Evolutionary conservation across 2,888 invertebrate species (phyloP), one percentile per base, ranked within the genome.

Genomic region (Phortica okadai): DNA sequence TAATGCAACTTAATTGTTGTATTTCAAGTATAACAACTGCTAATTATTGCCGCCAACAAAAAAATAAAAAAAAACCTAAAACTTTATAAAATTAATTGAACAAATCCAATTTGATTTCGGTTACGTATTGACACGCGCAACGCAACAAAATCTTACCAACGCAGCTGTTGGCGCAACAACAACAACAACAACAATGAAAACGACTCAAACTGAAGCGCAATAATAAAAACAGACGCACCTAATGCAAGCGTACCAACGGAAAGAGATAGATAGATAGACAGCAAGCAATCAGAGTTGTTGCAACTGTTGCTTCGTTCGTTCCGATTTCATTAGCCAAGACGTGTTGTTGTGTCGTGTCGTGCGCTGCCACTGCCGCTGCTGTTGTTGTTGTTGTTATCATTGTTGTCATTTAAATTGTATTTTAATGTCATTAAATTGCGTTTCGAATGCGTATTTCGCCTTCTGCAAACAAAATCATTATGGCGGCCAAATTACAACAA

Each of bases 21-120:
- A 59, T 73, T 73, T 59, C 73, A 73, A 73, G 73, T 73, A 33
- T 42, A 73, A 73, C 73, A 41, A 59, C 73, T 59, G 41, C 73
- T 73, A 73, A 73, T 73, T 73, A 73, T 59, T 50, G 4, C 8
- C 21, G n/a, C 25, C 41, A 59, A 59, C 42, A 41, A 16, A 5
- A 59, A 11, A 50, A 72, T n/a, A n/a, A 41, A n/a, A 33, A 25
- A 33, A 58, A 58, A 56, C 14, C 10, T 33, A 72, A 72, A 56
- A 56, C 41, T 33, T 33, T 7, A 72, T 42, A 73, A 58, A 73
- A 73, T 73, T 73, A 59, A 73, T 72, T 73, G 59, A 42, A 73
- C 59, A 73, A 73, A 73, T 73, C 73, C 73, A 73, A 73, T 73
- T 73, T 14, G 21, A 73, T 41, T 41, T 58, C 58, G 58, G 25